phyloP scores from a whole-genome alignment of 2,797 vertebrate species.

The Semaprochilodus insignis region DNA sequence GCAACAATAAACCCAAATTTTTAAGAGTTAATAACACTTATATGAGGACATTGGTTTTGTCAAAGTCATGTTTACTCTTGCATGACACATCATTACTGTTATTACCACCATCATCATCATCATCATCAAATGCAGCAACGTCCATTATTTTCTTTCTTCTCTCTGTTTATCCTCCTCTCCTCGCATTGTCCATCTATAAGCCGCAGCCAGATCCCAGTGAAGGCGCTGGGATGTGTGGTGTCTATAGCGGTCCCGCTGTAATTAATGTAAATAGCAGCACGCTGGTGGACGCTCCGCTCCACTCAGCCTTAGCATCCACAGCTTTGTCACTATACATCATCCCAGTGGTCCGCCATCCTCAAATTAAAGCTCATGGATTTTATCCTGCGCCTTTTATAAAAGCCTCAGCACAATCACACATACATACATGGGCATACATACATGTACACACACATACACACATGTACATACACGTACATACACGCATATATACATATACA shows the following conservation, averaged over 20 bases:
- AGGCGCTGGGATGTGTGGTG: slow-evolving; percentile 78
- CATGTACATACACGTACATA: slow-evolving; percentile 36
- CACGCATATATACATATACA: neutral
- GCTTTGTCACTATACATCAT: slow-evolving; percentile 90
- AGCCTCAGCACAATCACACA: neutral
- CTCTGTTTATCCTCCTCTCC: neutral
- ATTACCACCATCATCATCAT: slow-evolving; percentile 14
- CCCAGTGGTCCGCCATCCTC: slow-evolving; percentile 79
- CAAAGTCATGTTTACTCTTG: slow-evolving; percentile 30
- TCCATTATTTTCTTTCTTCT: slow-evolving; percentile 33
- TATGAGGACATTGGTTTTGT: slow-evolving; percentile 29
- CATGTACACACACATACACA: slow-evolving; percentile 32
- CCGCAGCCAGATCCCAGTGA: slow-evolving; percentile 62
- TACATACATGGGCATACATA: slow-evolving; percentile 12
- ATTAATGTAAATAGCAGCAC: slow-evolving; percentile 91
- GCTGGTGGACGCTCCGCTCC: slow-evolving; percentile 82
- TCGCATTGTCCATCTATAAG: slow-evolving; percentile 79
- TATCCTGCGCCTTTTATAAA: slow-evolving; percentile 49
- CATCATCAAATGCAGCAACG: slow-evolving; percentile 14
- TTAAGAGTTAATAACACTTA: slow-evolving; percentile 8
- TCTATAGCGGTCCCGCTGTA: slow-evolving; percentile 66
- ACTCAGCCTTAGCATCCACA: slow-evolving; percentile 87
- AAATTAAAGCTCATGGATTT: slow-evolving; percentile 81
- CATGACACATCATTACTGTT: neutral
- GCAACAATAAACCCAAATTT: neutral